Conservation (phyloP, 35 echinoderm and acorn worm genomes). For the Apostichopus californicus region DNA sequence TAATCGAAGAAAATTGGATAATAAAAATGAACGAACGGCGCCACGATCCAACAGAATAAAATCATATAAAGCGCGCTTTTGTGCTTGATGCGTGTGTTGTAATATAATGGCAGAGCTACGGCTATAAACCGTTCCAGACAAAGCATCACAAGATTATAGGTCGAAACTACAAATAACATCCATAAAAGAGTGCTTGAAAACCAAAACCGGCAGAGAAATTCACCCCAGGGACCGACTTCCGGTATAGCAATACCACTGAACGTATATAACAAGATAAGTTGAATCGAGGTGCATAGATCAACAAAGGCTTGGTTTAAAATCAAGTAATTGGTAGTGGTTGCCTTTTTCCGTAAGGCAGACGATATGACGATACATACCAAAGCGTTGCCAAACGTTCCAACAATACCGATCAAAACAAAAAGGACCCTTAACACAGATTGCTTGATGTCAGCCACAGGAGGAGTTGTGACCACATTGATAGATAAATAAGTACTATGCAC, state of each 20-base stretch:
- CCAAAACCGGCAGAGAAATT: conserved; percentile 84
- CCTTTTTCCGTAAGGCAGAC: conserved; percentile 40
- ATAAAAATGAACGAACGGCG: conserved; percentile 60
- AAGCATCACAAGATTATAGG: conserved; percentile 70
- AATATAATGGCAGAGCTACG: conserved; percentile 66
- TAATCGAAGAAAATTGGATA: conserved; percentile 70
- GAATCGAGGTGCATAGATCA: conserved; percentile 55
- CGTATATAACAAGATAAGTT: conserved; percentile 58
- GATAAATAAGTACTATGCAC: no score
- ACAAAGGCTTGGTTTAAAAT: conserved; percentile 72
- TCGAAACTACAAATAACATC: conserved; percentile 71
- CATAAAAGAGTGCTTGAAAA: conserved; percentile 67
- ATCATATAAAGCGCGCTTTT: conserved; percentile 49
- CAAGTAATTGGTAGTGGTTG: conserved; percentile 62
- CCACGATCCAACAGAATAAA: conserved; percentile 63
- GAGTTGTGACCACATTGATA: no score
- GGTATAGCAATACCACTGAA: conserved; percentile 3
- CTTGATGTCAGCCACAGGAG: no score
- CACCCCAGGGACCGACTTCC: conserved; percentile 27
- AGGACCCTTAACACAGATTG: background rate
- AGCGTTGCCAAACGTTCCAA: conserved; percentile 63
- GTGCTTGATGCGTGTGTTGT: conserved; percentile 46
- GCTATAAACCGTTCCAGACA: conserved; percentile 77
- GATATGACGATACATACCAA: conserved; percentile 67
- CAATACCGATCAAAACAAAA: conserved; percentile 58